Evolutionary conservation across 2,113 vertebrate genomes (phyloP), one percentile per base, ranked within the genome.

Genomic region (Corythornis vintsioides): DNA sequence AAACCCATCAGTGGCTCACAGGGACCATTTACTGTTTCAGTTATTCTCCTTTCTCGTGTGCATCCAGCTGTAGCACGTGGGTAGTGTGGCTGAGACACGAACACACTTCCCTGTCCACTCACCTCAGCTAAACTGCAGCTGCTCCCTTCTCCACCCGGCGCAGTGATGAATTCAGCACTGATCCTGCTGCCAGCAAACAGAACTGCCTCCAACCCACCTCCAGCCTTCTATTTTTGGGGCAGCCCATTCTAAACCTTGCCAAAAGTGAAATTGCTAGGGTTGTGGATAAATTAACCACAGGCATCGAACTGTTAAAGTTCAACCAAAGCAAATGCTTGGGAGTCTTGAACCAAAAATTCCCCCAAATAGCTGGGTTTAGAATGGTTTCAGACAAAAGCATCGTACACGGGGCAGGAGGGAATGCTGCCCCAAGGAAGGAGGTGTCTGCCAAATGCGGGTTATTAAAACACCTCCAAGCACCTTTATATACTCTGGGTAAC

Each of bases 401-500:
- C 40, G 24, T 5, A 16, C 61, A 18, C 0, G 2, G 25, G 7
- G 55, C 35, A 1, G 10, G 25, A 14, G 63, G 48, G 50, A 33
- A 10, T 0, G n/a, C 61, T 55, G 75, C 60, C 78, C 40, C 26
- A 1, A 2, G 60, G 52, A 43, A 22, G 6, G 18, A 29, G 45
- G 28, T 9, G 7, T 7, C 56, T 7, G 12, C 1, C 8, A 8
- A 33, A 42, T 11, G 4, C 17, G 11, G 16, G 22, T 17, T 43
- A 26, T 24, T 28, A 7, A 8, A 83, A 69, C 1, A 0, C 13
- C 45, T 38, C 45, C 47, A 12, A 6, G 50, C 72, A 13, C 60
- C 17, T 64, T 12, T 5, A 9, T 25, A 1, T 0, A 0, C 1
- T 4, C 29, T 14, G 55, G 33, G 33, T 7, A 24, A 3, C 73